Conservation (phyloP, 2,797 vertebrate genomes). For the Poeciliopsis infans region DNA sequence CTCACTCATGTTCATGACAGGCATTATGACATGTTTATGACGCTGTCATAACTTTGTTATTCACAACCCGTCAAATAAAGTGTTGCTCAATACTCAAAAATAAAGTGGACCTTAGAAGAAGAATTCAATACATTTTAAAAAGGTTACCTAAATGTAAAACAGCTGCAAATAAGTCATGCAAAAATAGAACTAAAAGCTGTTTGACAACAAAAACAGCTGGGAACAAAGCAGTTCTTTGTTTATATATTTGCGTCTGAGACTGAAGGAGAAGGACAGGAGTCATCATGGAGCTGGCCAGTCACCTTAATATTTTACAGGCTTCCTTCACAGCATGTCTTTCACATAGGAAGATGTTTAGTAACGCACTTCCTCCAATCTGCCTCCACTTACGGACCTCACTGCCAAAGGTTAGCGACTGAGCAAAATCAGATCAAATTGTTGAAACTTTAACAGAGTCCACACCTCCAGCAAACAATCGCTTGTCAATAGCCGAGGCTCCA, state of each 20-base stretch:
- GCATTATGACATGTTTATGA: too few relatives aligned
- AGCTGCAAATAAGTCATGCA: background rate
- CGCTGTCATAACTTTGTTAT: too few relatives aligned
- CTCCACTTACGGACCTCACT: background rate
- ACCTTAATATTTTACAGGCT: background rate
- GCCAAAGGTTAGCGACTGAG: background rate
- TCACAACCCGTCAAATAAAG: too few relatives aligned
- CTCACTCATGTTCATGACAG: too few relatives aligned
- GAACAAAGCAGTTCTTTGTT: background rate
- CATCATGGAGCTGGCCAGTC: background rate
- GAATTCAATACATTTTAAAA: background rate
- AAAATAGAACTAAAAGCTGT: background rate
- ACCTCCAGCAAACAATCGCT: background rate
- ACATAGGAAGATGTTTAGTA: background rate
- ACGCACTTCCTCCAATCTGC: background rate
- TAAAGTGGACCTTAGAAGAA: background rate
- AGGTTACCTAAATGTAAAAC: background rate
- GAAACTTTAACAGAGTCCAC: background rate
- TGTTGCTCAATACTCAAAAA: background rate
- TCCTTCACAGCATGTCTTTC: background rate
- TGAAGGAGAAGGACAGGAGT: background rate
- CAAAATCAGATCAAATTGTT: background rate
- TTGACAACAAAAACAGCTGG: background rate
- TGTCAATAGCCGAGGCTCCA: background rate
- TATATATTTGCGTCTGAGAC: background rate